Percentiles rank a stretch among this genome's conserved stretches.
These are phyloP conservation scores for Drosophila pseudoananassae DNA, from an alignment of 1,140 invertebrate genomes.

Conservation along the genomic window DNA sequence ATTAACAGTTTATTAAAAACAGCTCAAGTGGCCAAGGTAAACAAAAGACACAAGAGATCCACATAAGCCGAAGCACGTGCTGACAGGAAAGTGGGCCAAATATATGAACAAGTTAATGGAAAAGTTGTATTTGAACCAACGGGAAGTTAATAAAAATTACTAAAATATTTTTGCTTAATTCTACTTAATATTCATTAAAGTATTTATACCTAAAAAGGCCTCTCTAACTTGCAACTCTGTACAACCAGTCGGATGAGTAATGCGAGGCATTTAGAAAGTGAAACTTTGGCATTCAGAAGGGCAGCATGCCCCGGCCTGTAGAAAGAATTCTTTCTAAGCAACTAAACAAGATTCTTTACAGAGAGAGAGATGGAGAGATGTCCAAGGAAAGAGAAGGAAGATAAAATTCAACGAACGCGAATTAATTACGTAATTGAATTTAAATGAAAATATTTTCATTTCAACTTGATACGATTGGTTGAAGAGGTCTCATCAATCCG, in stretches of 20 bases:
- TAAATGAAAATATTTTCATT: slow-evolving; percentile 46
- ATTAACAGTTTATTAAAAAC: slow-evolving; percentile 66
- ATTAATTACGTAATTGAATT: slow-evolving; percentile 65
- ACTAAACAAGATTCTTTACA: slow-evolving; percentile 34
- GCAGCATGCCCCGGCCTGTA: slow-evolving; percentile 28
- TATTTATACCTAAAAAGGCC: background rate
- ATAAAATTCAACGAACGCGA: slow-evolving; percentile 49
- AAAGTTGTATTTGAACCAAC: background rate
- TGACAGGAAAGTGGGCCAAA: slow-evolving; percentile 12
- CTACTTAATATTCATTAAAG: too few species aligned
- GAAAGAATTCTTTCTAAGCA: slow-evolving; percentile 30
- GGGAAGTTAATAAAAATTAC: background rate
- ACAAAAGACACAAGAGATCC: slow-evolving; percentile 33
- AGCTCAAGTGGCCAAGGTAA: slow-evolving; percentile 38
- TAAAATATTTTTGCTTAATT: background rate
- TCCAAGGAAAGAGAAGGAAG: background rate
- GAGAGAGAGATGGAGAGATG: background rate
- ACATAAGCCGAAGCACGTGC: slow-evolving; percentile 63
- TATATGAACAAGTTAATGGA: slow-evolving; percentile 3
- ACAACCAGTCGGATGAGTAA: slow-evolving; percentile 36
- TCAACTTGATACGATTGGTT: slow-evolving; percentile 40
- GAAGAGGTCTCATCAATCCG: slow-evolving; percentile 31
- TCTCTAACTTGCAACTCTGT: slow-evolving; percentile 21
- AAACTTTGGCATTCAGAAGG: slow-evolving; percentile 33
- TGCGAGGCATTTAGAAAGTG: slow-evolving; percentile 42